Evolutionary conservation across 2,888 invertebrate species (phyloP).

Genomic region (Rosalia funebris): DNA sequence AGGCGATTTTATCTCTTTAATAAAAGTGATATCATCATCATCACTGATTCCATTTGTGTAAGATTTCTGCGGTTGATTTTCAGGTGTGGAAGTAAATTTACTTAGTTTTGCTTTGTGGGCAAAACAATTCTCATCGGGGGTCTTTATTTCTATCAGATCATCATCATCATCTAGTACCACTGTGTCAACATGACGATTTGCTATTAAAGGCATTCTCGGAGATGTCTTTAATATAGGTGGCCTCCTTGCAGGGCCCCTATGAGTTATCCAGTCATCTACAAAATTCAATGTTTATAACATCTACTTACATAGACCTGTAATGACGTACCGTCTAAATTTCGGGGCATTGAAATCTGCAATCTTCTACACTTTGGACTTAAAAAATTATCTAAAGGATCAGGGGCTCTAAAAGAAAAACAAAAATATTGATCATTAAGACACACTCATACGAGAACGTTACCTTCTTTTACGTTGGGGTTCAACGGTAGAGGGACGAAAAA

Average conservation of each 20-base stretch:
- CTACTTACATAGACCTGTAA: not conserved
- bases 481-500: conserved; percentile 35
- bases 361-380: conserved; percentile 45
- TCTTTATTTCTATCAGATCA: conserved; percentile 31
- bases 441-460: conserved; percentile 29
- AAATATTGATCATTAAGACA: not conserved
- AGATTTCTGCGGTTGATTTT: conserved; percentile 8
- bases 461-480: conserved; percentile 43
- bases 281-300: conserved; percentile 7
- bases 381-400: conserved; percentile 29
- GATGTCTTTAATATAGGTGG: conserved; percentile 25
- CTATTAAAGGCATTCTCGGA: not conserved
- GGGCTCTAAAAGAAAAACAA: conserved; percentile 35
- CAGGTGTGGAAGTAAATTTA: conserved; percentile 40
- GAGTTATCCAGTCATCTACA: conserved; percentile 39
- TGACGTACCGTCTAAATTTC: conserved; percentile 37
- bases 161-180: conserved; percentile 50
- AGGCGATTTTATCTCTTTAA: conserved; percentile 48
- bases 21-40: conserved; percentile 54
- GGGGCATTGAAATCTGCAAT: conserved; percentile 36
- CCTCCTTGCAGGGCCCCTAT: conserved; percentile 26
- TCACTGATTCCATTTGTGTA: conserved; percentile 34
- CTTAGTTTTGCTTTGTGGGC: conserved; percentile 4
- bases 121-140: not conserved
- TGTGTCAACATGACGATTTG: conserved; percentile 32